Evolutionary conservation across 2,113 vertebrate species (phyloP), one percentile per base, ranked within the genome.

Genomic region (Gavia stellata): DNA sequence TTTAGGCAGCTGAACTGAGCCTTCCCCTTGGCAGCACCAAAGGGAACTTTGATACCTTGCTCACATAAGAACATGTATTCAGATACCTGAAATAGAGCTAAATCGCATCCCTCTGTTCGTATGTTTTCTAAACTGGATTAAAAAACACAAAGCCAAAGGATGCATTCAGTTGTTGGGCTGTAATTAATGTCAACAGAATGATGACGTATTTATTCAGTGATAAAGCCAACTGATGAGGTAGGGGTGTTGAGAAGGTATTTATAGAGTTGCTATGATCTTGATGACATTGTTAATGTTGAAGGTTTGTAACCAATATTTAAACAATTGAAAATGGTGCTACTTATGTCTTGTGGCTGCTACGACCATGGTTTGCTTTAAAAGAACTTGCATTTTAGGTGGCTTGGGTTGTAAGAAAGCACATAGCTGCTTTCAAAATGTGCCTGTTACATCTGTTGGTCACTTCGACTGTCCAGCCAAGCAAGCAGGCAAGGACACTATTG

Each of bases 161-260:
- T 20, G 3, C 18, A 17, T 61, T 74, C 52, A 26, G 14, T 2
- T 81, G 24, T 55, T 29, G 28, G 23, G 17, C 33, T 52, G 38
- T 36, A 61, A 36, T 14, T 65, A 31, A n/a, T 8, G 17, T 59
- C 21, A 56, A 23, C 6, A 61, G 34, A 68, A 31, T 24, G 17
- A 38, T 16, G 45, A 38, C 0, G 0, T 14, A 24, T 45, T 73
- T 70, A 26, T 50, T 47, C 50, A 63, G 19, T n/a, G 44, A 58
- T 34, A 40, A 81, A 59, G 12, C 5, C 40, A 85, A 0, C 10
- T 6, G 25, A 31, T 31, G 42, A 81, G 10, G 18, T 56, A 33
- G 7, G 3, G 7, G 5, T 2, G 12, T 56, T 11, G 13, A 56
- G 59, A 77, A 40, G 17, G 34, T 50, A 33, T 86, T 86, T 34